Conservation (phyloP, 2,888 invertebrate genomes). For the Eupithecia abbreviata region DNA sequence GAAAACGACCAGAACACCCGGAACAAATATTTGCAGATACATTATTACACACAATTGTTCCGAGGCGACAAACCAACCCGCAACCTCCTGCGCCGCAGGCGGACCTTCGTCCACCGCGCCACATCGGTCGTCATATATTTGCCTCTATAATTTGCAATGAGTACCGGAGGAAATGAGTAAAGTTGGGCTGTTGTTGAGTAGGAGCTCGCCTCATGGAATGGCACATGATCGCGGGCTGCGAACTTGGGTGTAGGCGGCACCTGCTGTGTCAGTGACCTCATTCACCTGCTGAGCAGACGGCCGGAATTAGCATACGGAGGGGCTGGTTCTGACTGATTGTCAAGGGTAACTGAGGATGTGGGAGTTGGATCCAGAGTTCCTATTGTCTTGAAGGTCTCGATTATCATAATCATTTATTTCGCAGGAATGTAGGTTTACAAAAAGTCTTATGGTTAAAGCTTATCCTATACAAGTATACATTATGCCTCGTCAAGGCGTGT, state of each 20-base stretch:
- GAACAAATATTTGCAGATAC: too few species aligned
- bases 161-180: conserved; percentile 52
- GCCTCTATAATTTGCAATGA: background rate
- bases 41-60: too few species aligned
- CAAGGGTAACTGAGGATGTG: conserved; percentile 44
- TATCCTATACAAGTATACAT: too few species aligned
- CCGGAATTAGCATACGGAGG: conserved; percentile 64
- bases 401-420: too few species aligned
- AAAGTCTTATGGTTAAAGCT: too few species aligned
- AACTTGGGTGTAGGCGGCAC: conserved; percentile 54
- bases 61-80: too few species aligned
- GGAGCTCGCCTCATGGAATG: conserved; percentile 40
- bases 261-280: conserved; percentile 75
- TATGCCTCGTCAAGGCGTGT: too few species aligned
- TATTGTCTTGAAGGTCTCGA: background rate
- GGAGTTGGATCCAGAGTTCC: background rate
- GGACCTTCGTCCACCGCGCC: too few species aligned
- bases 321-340: conserved; percentile 49
- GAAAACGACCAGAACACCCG: too few species aligned
- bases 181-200: conserved; percentile 45
- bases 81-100: too few species aligned
- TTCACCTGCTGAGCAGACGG: conserved; percentile 72
- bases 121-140: background rate
- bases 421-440: too few species aligned
- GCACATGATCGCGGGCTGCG: conserved; percentile 45